Conservation (phyloP, 2,797 vertebrate genomes). For the Pipistrellus pipistrellus region DNA sequence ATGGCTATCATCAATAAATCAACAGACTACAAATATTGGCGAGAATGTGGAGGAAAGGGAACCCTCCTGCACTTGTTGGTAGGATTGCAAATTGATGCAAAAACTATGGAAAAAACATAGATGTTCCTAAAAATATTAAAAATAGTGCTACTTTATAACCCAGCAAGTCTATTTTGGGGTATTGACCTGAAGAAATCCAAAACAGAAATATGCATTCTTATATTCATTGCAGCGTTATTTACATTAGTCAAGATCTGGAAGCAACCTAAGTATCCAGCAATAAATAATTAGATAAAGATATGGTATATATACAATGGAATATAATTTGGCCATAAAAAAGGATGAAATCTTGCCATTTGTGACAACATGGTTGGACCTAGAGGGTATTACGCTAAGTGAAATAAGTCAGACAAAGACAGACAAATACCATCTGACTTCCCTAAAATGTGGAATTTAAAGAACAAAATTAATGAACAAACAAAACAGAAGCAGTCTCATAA, state of each 20-base stretch:
- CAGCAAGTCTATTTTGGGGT: neutral
- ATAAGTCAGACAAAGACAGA: neutral
- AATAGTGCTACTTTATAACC: neutral
- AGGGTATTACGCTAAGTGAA: neutral
- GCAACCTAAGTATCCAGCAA: neutral
- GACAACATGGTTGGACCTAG: neutral
- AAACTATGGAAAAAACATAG: neutral
- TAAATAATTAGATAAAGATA: neutral
- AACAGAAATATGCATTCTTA: neutral
- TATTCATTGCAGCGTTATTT: neutral
- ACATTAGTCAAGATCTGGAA: neutral
- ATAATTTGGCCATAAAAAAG: neutral
- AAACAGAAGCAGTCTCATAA: neutral
- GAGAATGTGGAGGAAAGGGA: neutral
- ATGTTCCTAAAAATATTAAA: neutral
- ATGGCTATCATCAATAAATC: neutral
- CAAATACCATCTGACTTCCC: neutral
- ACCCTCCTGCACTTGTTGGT: neutral
- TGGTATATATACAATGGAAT: neutral
- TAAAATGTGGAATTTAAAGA: neutral
- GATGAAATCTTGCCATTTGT: neutral
- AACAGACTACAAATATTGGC: neutral
- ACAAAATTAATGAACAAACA: neutral
- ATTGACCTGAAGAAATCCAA: neutral
- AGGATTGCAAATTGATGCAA: neutral